A percentile compares a stretch with the other conserved stretches of the same genome.
Conservation (phyloP, 2,888 invertebrate genomes). For the Colletes collaris region DNA sequence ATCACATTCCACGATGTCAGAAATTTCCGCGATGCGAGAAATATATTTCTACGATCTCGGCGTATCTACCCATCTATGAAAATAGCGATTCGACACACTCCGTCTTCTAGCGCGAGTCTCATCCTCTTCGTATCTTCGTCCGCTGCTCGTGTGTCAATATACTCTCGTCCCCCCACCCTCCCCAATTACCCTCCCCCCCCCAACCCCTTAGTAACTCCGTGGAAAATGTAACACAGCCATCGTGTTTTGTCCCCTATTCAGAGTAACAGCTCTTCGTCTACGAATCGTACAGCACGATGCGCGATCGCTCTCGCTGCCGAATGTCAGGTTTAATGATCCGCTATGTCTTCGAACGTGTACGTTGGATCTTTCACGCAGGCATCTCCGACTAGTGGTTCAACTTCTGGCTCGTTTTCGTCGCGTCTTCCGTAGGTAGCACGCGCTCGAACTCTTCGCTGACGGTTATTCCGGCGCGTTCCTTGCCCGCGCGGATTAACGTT, state of each 20-base stretch:
- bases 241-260: slow-evolving; percentile 69
- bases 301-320: slow-evolving; percentile 25
- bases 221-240: slow-evolving; percentile 74
- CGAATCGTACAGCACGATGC: slow-evolving; percentile 52
- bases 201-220: slow-evolving; percentile 45
- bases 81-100: slow-evolving; percentile 45
- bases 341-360: not conserved
- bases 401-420: no score
- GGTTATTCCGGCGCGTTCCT: not conserved
- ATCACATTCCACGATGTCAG: slow-evolving; percentile 50
- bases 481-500: not conserved
- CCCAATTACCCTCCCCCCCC: not conserved
- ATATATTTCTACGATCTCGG: slow-evolving; percentile 44
- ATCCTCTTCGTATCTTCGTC: not conserved
- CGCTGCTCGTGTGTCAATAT: not conserved
- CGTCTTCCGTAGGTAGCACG: no score
- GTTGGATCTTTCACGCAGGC: not conserved
- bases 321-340: not conserved
- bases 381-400: slow-evolving; percentile 1
- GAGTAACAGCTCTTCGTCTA: slow-evolving; percentile 68
- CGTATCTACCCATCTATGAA: slow-evolving; percentile 37
- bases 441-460: no score
- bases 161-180: not conserved
- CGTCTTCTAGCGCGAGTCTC: slow-evolving; percentile 16
- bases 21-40: slow-evolving; percentile 43